These are phyloP conservation scores for Calidris pygmaea DNA, from an alignment of 2,113 vertebrate species.

Conservation along the genomic window DNA sequence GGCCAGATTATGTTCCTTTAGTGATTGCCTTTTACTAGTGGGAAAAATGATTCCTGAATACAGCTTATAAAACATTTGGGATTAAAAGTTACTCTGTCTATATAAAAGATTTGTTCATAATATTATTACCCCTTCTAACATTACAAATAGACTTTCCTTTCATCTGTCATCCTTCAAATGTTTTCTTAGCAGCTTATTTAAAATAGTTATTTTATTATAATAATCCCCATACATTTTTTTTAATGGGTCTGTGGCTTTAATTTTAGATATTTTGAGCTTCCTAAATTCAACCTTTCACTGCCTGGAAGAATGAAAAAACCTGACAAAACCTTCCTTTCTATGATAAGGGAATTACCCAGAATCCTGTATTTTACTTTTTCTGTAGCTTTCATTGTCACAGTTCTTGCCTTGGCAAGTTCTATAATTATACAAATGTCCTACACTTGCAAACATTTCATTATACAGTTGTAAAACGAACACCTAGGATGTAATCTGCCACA, in stretches of 20 bases:
- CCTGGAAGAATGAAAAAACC: too few species aligned
- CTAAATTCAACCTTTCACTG: not conserved
- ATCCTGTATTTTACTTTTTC: too few species aligned
- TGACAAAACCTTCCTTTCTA: too few species aligned
- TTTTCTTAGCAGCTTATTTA: not conserved
- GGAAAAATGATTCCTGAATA: not conserved
- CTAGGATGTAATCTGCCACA: too few species aligned
- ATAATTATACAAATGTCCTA: too few species aligned
- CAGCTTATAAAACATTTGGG: not conserved
- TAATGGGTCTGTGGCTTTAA: not conserved
- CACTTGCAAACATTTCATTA: too few species aligned
- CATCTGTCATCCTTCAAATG: not conserved
- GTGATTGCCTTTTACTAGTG: not conserved
- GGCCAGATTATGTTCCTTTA: not conserved
- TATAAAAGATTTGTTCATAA: not conserved
- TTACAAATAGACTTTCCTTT: not conserved
- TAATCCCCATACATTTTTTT: not conserved
- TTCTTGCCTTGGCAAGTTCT: too few species aligned
- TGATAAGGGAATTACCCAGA: too few species aligned
- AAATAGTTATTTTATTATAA: not conserved
- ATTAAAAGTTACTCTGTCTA: not conserved
- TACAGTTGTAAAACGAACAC: too few species aligned
- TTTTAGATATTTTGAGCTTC: slow-evolving; percentile 16
- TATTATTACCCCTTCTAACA: not conserved
- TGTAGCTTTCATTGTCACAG: too few species aligned